Evolutionary conservation across 2,888 invertebrate genomes (phyloP), one percentile per base, ranked within the genome.

Genomic region (Bellardia bayeri): DNA sequence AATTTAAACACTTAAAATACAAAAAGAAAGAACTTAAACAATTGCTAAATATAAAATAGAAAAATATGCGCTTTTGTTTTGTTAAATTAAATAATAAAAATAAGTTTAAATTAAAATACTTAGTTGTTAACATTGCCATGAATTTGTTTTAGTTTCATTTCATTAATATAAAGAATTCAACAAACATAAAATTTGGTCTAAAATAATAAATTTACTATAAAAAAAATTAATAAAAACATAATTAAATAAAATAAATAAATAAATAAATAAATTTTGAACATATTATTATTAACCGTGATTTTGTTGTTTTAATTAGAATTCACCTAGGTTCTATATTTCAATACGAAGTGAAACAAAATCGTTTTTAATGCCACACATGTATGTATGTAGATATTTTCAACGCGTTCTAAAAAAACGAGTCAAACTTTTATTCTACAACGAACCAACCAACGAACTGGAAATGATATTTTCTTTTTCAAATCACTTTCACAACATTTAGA

Each of bases 51-150:
- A 71, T 49, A 83, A 79, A 56, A 61, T 33, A 64, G 51, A 81
- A 66, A 81, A 74, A 45, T 83, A 69, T 66, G 80, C 58, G 76
- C 68, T 80, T 83, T 80, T 37, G 14, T 80, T 45, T 45, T 45
- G 0, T 49, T 56, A 63, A 68, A 58, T 16, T 51, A 49, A 58
- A 49, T 8, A 61, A 61, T 61, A 40, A 75, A 58, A 75, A 58
- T 61, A 54, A 79, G 61, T 69, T 56, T 75, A 75, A 80, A 80
- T 74, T 85, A 85, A 85, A 85, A 85, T 85, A 85, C 85, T 85
- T 85, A 85, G 80, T 85, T 85, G 79, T 81, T 85, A 85, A 81
- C 85, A 85, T 85, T 85, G 85, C 85, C 85, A 81, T 81, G 58
- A 80, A 37, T 64, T 66, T 68, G 23, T 75, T 30, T 33, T 58